Percentiles rank a stretch among this genome's conserved stretches.
Evolutionary conservation across 2,797 vertebrate species (phyloP).

Genomic region (Cirrhinus molitorella): DNA sequence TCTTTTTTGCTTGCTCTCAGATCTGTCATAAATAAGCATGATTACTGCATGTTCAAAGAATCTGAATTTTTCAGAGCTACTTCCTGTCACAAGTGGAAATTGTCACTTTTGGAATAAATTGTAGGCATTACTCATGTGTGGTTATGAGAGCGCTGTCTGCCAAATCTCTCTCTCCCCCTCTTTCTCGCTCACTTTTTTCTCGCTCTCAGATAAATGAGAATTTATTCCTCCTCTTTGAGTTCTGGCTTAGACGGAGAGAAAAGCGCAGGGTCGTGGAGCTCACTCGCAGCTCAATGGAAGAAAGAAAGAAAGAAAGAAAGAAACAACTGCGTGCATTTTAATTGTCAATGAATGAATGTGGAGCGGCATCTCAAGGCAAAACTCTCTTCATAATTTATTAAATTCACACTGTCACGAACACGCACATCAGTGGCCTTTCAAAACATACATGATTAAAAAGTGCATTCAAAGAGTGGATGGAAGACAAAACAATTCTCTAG

Average conservation of each 20-base stretch:
- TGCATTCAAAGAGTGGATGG: not conserved
- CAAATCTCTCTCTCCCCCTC: constrained; percentile 31
- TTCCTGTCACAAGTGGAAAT: constrained; percentile 46
- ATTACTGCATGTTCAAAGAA: constrained; percentile 28
- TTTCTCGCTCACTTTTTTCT: constrained; percentile 14
- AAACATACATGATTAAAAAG: constrained; percentile 17
- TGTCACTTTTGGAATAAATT: constrained; percentile 36
- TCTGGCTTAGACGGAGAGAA: constrained; percentile 30
- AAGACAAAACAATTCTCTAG: not conserved
- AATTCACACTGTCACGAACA: constrained; percentile 35
- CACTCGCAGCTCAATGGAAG: constrained; percentile 17
- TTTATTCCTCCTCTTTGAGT: constrained; percentile 42
- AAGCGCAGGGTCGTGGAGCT: constrained; percentile 8
- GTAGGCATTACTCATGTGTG: constrained; percentile 38
- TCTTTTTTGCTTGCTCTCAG: not conserved
- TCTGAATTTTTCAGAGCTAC: constrained; percentile 33
- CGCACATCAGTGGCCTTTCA: not conserved
- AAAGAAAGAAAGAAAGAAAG: constrained; percentile 12
- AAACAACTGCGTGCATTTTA: constrained; percentile 9
- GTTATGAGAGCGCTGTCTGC: constrained; percentile 44
- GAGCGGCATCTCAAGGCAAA: constrained; percentile 30
- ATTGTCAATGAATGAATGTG: constrained; percentile 41
- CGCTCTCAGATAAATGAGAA: constrained; percentile 33
- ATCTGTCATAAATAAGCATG: constrained; percentile 33
- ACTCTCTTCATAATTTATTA: constrained; percentile 1